Base-by-base conservation (phyloP, 2,888 invertebrate genomes). In the Rhingia campestris region DNA sequence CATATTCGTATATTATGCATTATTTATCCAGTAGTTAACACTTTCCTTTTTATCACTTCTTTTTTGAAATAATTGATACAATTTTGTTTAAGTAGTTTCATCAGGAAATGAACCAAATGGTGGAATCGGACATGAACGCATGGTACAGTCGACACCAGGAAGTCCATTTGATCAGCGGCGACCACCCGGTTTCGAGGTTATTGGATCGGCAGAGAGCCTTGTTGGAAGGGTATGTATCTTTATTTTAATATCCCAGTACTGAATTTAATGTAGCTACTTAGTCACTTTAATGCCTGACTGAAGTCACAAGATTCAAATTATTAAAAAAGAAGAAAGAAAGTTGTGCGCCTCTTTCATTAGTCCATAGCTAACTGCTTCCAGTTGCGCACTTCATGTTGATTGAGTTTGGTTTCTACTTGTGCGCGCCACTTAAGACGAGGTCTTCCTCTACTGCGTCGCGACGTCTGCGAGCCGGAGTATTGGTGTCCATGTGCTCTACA, bases 181-280 rank as follows among this genome's bases (percentile, higher is more conserved):
- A 87, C 93, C 94, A 76, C 93, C 94, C 88, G 93, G 95, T 66
- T 94, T 95, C 88, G 96, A 96, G 89, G 96, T 97, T 72, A 95
- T 97, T 89, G 97, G 98, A 86, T 97, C 98, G 87, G 98, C 98
- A 49, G 98, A 98, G 92, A 98, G 97, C 92, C 94, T 99, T 86
- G 98, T 99, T 87, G 97, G 97, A 88, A 95, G 97, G 93, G 97
- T 97, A 91, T 93, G 93, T 22, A 32, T 54, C 4, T 43, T 35
- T 45, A 0, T 41, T 45, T 64, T 6, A 61, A 69, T 51, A 53
- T 49, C 54, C 33, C 72, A 10, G 7, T 32, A 30, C 1, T 22
- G 2, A 22, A 22, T 22, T 1, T 22, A 2, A 22, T 22, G 22
- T 22, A 22, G 22, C 22, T 22, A 22, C 22, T 22, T 22, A 22